A percentile compares a stretch with the other conserved stretches of the same genome.
phyloP scores from a whole-genome alignment of 2,113 vertebrate genomes.

The Semnornis frantzii region DNA sequence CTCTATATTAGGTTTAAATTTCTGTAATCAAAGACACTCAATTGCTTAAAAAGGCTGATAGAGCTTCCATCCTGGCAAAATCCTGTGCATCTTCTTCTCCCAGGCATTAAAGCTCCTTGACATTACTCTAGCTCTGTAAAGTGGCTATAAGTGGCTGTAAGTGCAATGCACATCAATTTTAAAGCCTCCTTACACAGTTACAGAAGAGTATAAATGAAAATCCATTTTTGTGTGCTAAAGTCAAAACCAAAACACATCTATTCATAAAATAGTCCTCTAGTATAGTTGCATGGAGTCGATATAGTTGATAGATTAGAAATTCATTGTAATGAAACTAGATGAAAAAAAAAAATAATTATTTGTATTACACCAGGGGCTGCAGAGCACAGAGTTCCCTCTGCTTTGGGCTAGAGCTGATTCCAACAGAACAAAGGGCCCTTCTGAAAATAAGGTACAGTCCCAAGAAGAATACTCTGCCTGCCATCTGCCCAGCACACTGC shows the following conservation, averaged over 20 bases:
- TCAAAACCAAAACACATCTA: not conserved
- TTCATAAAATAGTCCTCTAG: not conserved
- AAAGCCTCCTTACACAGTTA: constrained; percentile 2
- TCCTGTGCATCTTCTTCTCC: not conserved
- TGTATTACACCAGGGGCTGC: not conserved
- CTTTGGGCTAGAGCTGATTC: not conserved
- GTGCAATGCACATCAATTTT: constrained; percentile 23
- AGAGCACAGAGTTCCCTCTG: not conserved
- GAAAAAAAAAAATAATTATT: not conserved
- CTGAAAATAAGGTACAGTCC: not conserved
- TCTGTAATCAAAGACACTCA: constrained; percentile 1
- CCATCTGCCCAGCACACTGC: not conserved
- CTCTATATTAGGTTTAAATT: not conserved
- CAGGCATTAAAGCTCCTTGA: not conserved
- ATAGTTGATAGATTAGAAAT: not conserved
- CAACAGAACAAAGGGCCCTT: not conserved
- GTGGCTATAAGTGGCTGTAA: constrained; percentile 19
- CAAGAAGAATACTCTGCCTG: not conserved
- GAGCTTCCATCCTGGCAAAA: not conserved
- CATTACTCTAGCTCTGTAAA: constrained; percentile 6
- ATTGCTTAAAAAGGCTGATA: not conserved
- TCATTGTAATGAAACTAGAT: not conserved
- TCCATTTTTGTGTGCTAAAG: not conserved
- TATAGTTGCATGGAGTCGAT: not conserved
- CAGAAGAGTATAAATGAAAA: constrained; percentile 9